Conservation (phyloP, 2,888 invertebrate species). For the Eurytoma californica region DNA sequence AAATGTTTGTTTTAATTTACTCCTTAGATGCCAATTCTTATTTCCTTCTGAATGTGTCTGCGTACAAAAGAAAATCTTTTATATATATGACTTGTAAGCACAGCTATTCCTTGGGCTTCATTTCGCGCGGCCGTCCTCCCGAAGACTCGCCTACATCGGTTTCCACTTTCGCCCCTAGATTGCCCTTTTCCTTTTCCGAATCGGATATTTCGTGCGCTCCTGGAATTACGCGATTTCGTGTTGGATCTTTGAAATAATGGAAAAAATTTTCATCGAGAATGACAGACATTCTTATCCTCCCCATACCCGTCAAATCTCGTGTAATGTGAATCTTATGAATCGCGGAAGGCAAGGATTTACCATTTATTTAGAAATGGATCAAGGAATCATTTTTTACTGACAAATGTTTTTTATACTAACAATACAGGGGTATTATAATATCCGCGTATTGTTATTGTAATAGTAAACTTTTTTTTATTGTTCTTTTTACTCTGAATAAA, state of each 20-base stretch:
- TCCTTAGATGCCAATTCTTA: background rate
- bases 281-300: background rate
- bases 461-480: too few species aligned
- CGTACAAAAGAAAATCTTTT: background rate
- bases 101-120: background rate
- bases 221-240: too few species aligned
- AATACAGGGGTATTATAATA: too few species aligned
- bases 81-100: background rate
- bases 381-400: too few species aligned
- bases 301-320: background rate
- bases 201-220: background rate
- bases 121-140: background rate
- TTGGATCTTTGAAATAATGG: background rate
- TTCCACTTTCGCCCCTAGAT: background rate
- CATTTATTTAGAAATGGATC: background rate
- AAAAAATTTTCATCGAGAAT: background rate
- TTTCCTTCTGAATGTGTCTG: background rate
- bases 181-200: background rate
- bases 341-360: background rate
- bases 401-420: too few species aligned
- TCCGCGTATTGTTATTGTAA: too few species aligned
- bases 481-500: too few species aligned
- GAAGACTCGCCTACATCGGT: background rate
- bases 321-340: background rate
- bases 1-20: background rate